These are phyloP conservation scores for Sialia sialis DNA, from an alignment of 2,113 vertebrate genomes.

Conservation along the genomic window DNA sequence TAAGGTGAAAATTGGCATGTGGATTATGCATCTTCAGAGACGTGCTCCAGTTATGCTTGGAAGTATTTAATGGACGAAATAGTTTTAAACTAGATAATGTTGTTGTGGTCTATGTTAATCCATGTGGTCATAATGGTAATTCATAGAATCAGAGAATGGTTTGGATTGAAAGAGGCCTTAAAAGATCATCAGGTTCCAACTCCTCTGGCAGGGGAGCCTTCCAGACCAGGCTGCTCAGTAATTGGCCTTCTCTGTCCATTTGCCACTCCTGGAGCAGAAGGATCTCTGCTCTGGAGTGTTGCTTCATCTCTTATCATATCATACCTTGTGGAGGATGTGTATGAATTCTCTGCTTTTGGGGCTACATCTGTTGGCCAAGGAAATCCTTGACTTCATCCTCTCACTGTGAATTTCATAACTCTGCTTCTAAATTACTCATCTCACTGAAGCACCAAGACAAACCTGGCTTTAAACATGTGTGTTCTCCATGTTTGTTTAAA, in stretches of 20 bases:
- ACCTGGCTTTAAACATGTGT: not conserved
- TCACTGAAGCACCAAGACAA: not conserved
- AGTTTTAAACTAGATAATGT: not conserved
- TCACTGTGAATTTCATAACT: not conserved
- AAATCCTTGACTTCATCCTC: not conserved
- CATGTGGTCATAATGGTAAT: not conserved
- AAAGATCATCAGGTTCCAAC: not conserved
- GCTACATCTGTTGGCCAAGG: not conserved
- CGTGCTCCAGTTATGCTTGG: not conserved
- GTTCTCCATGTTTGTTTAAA: not conserved
- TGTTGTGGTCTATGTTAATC: not conserved
- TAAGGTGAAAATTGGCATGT: not conserved
- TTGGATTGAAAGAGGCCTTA: not conserved
- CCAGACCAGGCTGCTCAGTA: not conserved
- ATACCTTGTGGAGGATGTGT: fast-evolving
- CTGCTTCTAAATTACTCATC: not conserved
- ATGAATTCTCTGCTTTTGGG: not conserved
- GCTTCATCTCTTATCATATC: not conserved
- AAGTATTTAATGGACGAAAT: not conserved
- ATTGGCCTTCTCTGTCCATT: not conserved
- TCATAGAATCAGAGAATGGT: not conserved
- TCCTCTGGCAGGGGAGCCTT: not conserved
- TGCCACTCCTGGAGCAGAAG: not conserved
- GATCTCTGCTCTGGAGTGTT: not conserved
- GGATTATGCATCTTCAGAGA: not conserved